phyloP scores from a whole-genome alignment of 2,797 vertebrate genomes.

The Chloroceryle inda region DNA sequence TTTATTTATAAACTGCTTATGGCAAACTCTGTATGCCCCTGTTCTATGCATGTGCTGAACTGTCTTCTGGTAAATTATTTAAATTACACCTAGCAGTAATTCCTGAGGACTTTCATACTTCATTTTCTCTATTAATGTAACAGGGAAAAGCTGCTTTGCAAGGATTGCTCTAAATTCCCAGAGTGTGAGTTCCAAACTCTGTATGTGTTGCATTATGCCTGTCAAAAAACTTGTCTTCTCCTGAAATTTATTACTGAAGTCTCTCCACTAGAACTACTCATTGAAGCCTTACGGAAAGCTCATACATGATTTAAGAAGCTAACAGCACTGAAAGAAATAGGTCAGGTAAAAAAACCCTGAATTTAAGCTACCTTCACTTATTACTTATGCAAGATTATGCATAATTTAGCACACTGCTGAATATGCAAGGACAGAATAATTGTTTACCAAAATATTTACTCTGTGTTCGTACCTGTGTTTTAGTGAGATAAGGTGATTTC shows the following conservation, averaged over 20 bases:
- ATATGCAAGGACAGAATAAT: conserved; percentile 89
- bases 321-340: conserved; percentile 90
- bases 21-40: conserved; percentile 85
- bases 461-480: conserved; percentile 86
- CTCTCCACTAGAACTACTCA: conserved; percentile 86
- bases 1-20: conserved; percentile 90
- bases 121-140: conserved; percentile 88
- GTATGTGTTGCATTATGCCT: conserved; percentile 85
- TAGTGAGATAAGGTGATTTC: conserved; percentile 86
- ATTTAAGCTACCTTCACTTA: conserved; percentile 89
- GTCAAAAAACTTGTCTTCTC: conserved; percentile 88
- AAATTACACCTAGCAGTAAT: conserved; percentile 88
- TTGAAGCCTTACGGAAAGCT: conserved; percentile 89
- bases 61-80: conserved; percentile 89
- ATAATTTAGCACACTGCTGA: conserved; percentile 90
- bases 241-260: conserved; percentile 88
- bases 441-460: conserved; percentile 92
- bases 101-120: conserved; percentile 87
- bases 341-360: conserved; percentile 85
- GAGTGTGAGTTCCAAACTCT: conserved; percentile 86
- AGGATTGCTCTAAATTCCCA: conserved; percentile 88
- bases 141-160: conserved; percentile 86
- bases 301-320: conserved; percentile 90
- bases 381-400: conserved; percentile 91
- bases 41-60: conserved; percentile 84